phyloP scores from a whole-genome alignment of 2,797 vertebrate genomes.

The Myioborus miniatus region DNA sequence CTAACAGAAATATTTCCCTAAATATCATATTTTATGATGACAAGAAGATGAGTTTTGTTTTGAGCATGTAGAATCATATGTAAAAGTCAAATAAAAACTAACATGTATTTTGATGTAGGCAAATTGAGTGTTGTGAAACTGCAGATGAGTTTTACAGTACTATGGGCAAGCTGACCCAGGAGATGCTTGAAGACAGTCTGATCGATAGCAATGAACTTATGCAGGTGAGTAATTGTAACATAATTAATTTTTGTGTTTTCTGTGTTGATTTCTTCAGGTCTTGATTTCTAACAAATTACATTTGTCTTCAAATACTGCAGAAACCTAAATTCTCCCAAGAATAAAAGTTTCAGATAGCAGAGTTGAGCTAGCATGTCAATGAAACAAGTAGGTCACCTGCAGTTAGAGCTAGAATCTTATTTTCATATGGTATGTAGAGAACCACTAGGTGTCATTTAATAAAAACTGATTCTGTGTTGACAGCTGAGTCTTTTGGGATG shows the following conservation, averaged over 20 bases:
- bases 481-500: background rate
- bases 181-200: constrained; percentile 93
- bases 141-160: constrained; percentile 97
- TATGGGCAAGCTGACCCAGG: constrained; percentile 94
- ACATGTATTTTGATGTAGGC: constrained; percentile 76
- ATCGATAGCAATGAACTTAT: constrained; percentile 93
- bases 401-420: background rate
- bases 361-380: background rate
- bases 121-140: constrained; percentile 92
- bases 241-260: background rate
- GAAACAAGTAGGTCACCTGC: background rate
- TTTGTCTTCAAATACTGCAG: background rate
- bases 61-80: background rate
- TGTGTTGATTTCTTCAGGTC: background rate
- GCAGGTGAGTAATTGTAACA: constrained; percentile 82
- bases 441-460: background rate
- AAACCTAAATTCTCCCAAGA: background rate
- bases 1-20: background rate
- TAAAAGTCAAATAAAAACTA: background rate
- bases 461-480: background rate
- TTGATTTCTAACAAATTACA: background rate
- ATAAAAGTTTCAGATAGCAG: background rate
- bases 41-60: background rate
- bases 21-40: background rate
- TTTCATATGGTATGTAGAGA: background rate